phyloP scores from a whole-genome alignment of 2,888 invertebrate genomes.

The Oasisia sp. region DNA sequence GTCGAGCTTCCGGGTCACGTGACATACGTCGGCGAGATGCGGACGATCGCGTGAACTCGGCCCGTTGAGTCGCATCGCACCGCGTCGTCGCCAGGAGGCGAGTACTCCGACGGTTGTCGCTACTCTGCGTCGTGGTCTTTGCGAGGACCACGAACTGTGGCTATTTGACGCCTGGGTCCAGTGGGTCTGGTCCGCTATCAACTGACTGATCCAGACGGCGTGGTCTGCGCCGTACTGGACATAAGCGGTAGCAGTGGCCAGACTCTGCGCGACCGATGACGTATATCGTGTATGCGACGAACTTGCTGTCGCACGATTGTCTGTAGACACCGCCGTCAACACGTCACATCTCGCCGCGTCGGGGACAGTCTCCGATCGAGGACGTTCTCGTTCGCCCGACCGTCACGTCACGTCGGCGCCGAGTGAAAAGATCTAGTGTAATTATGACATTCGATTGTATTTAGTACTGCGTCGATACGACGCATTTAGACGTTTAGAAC shows the following conservation, averaged over 20 bases:
- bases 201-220: background rate
- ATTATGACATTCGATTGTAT: conserved; percentile 3
- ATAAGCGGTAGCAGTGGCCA: too few species aligned
- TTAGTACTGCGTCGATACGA: background rate
- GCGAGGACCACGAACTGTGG: background rate
- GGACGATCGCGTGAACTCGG: background rate
- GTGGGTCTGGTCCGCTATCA: too few species aligned
- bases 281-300: too few species aligned
- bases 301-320: too few species aligned
- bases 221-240: background rate
- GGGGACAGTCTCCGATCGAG: too few species aligned
- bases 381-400: too few species aligned
- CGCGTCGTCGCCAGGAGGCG: background rate
- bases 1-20: conserved; percentile 10
- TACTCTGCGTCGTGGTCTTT: background rate
- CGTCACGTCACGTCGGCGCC: background rate
- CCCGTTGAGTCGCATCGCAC: background rate
- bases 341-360: too few species aligned
- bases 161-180: background rate
- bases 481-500: background rate
- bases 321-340: too few species aligned
- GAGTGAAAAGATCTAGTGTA: background rate
- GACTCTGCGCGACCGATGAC: too few species aligned
- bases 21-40: background rate
- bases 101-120: background rate